Conservation (phyloP, 1,140 invertebrate genomes). For the Leptopilina clavipes region DNA sequence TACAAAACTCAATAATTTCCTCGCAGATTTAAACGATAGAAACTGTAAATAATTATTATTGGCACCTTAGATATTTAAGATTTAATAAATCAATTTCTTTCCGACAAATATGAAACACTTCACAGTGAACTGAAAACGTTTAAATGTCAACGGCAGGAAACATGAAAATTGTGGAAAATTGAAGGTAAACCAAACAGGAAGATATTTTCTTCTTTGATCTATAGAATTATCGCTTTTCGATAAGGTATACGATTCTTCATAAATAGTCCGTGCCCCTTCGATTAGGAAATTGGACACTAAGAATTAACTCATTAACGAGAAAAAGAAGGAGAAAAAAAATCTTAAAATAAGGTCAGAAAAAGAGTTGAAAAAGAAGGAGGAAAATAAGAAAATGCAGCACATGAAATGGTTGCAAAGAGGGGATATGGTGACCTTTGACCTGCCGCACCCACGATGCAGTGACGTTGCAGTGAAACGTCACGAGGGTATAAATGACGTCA, state of each 20-base stretch:
- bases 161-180: constrained; percentile 27
- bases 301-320: not conserved
- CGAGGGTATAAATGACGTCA: constrained; percentile 41
- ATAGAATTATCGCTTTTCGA: constrained; percentile 15
- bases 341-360: not conserved
- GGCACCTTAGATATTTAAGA: too few relatives aligned
- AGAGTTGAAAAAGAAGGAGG: not conserved
- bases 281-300: not conserved
- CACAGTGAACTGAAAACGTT: not conserved
- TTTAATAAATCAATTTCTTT: too few relatives aligned
- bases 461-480: constrained; percentile 50
- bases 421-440: constrained; percentile 8
- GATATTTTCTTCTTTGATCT: constrained; percentile 20
- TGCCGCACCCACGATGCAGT: constrained; percentile 41
- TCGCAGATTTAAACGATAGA: too few relatives aligned
- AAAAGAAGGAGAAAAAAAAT: not conserved
- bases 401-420: not conserved
- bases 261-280: not conserved
- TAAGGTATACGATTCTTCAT: not conserved
- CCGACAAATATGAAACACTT: not conserved
- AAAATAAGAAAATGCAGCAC: constrained; percentile 1
- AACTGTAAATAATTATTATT: too few relatives aligned
- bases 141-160: constrained; percentile 14
- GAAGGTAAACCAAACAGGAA: constrained; percentile 6
- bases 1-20: too few relatives aligned